Base-by-base conservation (phyloP, 2,113 vertebrate species). In the Pomatorhinus ruficollis region DNA sequence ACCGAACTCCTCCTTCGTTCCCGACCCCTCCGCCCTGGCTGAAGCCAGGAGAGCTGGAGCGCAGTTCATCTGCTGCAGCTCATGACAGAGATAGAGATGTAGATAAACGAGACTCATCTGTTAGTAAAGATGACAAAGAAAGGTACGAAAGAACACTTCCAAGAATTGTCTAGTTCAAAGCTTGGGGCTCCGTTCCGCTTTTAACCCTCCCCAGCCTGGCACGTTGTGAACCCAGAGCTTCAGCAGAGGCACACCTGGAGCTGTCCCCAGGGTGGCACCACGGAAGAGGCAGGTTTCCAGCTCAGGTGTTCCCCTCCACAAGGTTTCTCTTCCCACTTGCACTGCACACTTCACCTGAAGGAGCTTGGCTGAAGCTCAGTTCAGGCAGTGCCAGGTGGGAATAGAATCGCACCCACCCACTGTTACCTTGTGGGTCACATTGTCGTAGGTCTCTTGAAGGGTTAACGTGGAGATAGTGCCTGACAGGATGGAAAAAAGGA, bases 11-110 rank as follows among this genome's bases (percentile, higher is more conserved):
- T 64, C 99, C 99, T 75, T 99, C 99, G 93, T 99, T 99, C 98
- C 99, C 99, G 96, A 99, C 99, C 53, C 99, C 99, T 40, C 99
- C 99, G 50, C 99, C 99, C 94, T 99, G 99, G 99, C 98, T 99
- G 93, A 99, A 99, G 97, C 99, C 99, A 30, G 99, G 98, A 96
- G 99, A 99, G 91, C 97, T 99, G 44, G 99, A 99, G 98, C 98
- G 99, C 97, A 99, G 99, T 97, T 96, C 99, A 85, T 99, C 99
- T 22, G 98, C 98, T 97, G 99, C 98, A 98, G 99, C 99, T 61
- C 99, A 99, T 90, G 99, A 99, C 96, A 98, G 99, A 97, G 99
- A 99, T 98, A 98, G 98, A 98, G 98, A 98, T 96, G 98, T 98
- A 94, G 99, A 99, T 97, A 99, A 99, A 98, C 98, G 99, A 97